phyloP scores from a whole-genome alignment of 2,797 vertebrate genomes.

The Esox masquinongy region DNA sequence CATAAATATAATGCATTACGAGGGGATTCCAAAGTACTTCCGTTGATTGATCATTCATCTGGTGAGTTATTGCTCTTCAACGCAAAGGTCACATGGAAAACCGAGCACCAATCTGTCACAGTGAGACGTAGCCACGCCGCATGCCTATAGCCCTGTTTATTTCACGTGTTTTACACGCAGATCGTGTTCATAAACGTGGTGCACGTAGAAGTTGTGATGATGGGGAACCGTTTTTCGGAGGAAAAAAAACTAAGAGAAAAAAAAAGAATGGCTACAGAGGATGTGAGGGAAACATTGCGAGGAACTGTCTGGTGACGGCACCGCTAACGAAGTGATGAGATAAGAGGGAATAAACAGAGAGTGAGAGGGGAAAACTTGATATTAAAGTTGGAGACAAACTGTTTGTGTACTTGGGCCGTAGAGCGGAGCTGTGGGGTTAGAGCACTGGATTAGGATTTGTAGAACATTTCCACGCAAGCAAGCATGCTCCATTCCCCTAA shows the following conservation, averaged over 20 bases:
- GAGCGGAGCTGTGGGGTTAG: constrained; percentile 16
- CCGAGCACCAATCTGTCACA: constrained; percentile 76
- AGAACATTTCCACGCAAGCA: constrained; percentile 24
- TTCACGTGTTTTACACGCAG: constrained; percentile 34
- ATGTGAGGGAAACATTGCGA: constrained; percentile 19
- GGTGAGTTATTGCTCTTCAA: constrained; percentile 78
- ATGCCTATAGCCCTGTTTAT: constrained; percentile 38
- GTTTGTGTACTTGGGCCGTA: constrained; percentile 25
- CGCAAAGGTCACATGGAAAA: constrained; percentile 80
- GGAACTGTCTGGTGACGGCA: constrained; percentile 39
- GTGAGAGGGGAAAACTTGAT: constrained; percentile 23
- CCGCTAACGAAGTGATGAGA: constrained; percentile 47
- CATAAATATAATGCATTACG: constrained; percentile 55
- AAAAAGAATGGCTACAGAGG: constrained; percentile 5
- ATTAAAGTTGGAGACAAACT: constrained; percentile 58
- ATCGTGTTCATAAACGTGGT: neutral
- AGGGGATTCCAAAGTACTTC: constrained; percentile 69
- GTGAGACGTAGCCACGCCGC: constrained; percentile 43
- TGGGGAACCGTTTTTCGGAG: constrained; percentile 18
- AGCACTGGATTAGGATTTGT: constrained; percentile 23
- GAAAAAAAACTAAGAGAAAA: neutral
- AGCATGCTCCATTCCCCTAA: constrained; percentile 30
- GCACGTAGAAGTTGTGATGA: neutral
- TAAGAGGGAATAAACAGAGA: constrained; percentile 39
- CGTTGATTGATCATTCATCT: constrained; percentile 80